Conservation (phyloP, 2,797 vertebrate species). For the Denticeps clupeoides region DNA sequence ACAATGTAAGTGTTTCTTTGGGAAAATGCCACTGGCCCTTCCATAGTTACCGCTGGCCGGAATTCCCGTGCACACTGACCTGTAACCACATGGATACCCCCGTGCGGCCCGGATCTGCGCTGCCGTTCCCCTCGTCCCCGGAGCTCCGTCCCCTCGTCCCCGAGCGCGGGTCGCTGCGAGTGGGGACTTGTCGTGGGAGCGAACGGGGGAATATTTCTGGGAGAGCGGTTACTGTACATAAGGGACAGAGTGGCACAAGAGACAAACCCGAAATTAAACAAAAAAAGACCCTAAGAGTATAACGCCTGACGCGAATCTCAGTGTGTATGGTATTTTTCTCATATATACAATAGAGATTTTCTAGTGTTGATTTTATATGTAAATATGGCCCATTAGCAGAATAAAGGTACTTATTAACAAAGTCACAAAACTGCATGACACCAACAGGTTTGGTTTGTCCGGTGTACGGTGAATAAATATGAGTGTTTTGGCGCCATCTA, state of each 20-base stretch:
- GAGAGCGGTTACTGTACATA: constrained; percentile 38
- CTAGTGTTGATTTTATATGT: too few species aligned
- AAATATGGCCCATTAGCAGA: too few species aligned
- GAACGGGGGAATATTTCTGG: constrained; percentile 57
- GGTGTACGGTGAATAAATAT: neutral
- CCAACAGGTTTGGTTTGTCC: too few species aligned
- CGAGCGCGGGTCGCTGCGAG: constrained; percentile 41
- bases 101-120: constrained; percentile 11
- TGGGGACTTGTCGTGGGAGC: constrained; percentile 59
- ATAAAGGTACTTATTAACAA: too few species aligned
- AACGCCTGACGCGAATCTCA: too few species aligned
- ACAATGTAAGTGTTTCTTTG: constrained; percentile 54
- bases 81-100: constrained; percentile 16
- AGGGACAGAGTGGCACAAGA: too few species aligned
- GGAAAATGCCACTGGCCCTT: constrained; percentile 22
- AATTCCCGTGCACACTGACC: constrained; percentile 26
- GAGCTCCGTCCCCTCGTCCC: constrained; percentile 31
- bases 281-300: too few species aligned
- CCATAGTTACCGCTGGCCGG: constrained; percentile 27
- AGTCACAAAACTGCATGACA: too few species aligned
- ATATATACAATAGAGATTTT: too few species aligned
- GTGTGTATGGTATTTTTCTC: too few species aligned
- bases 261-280: too few species aligned
- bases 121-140: constrained; percentile 35
- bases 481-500: constrained; percentile 22